Percentiles rank a stretch among this genome's conserved stretches.
Conservation (phyloP, 2,113 vertebrate species). For the Xiphias gladius region DNA sequence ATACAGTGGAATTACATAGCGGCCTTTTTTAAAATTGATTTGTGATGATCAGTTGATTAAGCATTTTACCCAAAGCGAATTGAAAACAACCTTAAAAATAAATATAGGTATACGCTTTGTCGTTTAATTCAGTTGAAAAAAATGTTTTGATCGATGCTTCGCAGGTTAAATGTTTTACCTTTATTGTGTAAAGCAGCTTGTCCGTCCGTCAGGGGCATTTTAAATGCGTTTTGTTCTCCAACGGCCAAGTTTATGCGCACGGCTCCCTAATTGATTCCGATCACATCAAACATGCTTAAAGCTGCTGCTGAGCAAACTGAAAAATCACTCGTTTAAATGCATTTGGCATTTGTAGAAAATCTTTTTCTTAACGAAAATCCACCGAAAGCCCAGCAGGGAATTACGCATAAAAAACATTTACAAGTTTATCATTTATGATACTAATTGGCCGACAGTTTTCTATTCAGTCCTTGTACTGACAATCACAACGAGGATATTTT, state of each 20-base stretch:
- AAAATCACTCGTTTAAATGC: conserved; percentile 2
- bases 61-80: background rate
- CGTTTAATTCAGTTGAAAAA: background rate
- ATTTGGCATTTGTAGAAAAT: conserved; percentile 24
- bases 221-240: conserved; percentile 11
- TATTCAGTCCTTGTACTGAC: background rate
- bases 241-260: conserved; percentile 28
- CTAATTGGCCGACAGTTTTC: background rate
- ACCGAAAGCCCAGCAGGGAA: conserved; percentile 28
- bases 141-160: background rate
- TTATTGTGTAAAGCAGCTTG: background rate
- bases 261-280: conserved; percentile 36
- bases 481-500: conserved; percentile 15
- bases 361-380: conserved; percentile 37
- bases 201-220: background rate
- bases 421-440: background rate
- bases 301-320: conserved; percentile 14
- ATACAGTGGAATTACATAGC: background rate
- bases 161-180: background rate
- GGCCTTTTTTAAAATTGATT: background rate
- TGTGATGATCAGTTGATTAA: background rate
- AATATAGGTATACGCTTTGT: fast-evolving
- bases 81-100: background rate
- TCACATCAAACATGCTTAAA: conserved; percentile 30
- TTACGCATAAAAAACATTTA: conserved; percentile 28